These are phyloP conservation scores for Cebus imitator DNA, from an alignment of 2,113 vertebrate genomes.

Conservation along the genomic window DNA sequence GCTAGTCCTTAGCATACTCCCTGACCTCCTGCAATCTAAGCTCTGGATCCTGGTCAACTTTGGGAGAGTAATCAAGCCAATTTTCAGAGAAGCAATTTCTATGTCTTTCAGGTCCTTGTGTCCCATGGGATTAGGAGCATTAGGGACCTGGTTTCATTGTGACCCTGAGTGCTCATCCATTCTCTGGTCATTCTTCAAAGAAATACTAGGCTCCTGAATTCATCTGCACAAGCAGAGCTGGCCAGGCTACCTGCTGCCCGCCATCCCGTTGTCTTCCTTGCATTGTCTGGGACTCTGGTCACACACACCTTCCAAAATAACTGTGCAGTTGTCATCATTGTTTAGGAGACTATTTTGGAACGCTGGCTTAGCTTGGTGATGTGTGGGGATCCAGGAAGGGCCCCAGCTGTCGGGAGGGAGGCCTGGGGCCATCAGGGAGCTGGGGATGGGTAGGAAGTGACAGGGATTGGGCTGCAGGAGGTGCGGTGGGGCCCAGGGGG, in stretches of 20 bases:
- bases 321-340: conserved; percentile 80
- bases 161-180: not conserved
- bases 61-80: not conserved
- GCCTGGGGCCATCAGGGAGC: not conserved
- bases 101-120: not conserved
- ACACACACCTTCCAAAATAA: conserved; percentile 74
- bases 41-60: not conserved
- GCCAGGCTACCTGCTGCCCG: not conserved
- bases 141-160: not conserved
- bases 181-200: not conserved
- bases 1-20: not conserved
- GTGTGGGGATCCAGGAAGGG: conserved; percentile 60
- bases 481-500: not conserved
- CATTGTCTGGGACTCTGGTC: conserved; percentile 42
- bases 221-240: not conserved
- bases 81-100: not conserved
- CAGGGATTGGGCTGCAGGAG: not conserved
- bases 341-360: conserved; percentile 82
- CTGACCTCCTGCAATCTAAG: not conserved
- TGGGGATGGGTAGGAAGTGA: not conserved
- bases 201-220: conserved; percentile 19
- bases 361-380: conserved; percentile 67
- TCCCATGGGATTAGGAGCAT: not conserved
- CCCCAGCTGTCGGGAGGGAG: conserved; percentile 78
- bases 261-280: not conserved